A percentile compares a stretch with the other conserved stretches of the same genome.
These are phyloP conservation scores for Colletes collaris DNA, from an alignment of 2,888 invertebrate species.

Conservation along the genomic window DNA sequence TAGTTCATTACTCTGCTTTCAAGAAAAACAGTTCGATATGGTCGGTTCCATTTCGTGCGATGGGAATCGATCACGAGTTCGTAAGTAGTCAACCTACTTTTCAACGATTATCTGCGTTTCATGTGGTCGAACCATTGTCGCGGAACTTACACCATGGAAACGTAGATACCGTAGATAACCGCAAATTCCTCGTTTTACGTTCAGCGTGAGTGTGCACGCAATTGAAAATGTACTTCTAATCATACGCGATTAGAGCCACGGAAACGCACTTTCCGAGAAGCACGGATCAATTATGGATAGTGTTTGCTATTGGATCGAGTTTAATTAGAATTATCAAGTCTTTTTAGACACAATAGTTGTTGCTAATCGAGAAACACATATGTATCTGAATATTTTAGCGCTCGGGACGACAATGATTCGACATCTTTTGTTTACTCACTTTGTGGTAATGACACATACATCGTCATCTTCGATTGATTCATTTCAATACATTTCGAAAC, in stretches of 20 bases:
- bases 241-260: constrained; percentile 29
- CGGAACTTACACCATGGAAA: constrained; percentile 13
- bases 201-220: constrained; percentile 22
- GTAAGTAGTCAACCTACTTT: constrained; percentile 53
- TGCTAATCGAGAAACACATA: too few species aligned
- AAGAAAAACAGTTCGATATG: constrained; percentile 23
- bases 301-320: constrained; percentile 9
- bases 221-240: constrained; percentile 49
- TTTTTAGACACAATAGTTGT: too few species aligned
- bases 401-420: too few species aligned
- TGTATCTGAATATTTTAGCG: too few species aligned
- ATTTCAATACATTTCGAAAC: too few species aligned
- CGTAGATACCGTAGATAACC: constrained; percentile 37
- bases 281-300: constrained; percentile 26
- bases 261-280: constrained; percentile 10
- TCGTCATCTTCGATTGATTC: too few species aligned
- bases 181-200: constrained; percentile 51
- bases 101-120: constrained; percentile 10
- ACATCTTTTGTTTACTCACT: too few species aligned
- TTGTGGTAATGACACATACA: too few species aligned
- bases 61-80: constrained; percentile 39
- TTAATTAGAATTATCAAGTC: constrained; percentile 4
- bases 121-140: constrained; percentile 13
- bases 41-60: constrained; percentile 5
- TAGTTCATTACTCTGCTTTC: constrained; percentile 3